These are phyloP conservation scores for Cladopsammia gracilis DNA, from an alignment of 64 coral and sea anemone genomes.

Conservation along the genomic window DNA sequence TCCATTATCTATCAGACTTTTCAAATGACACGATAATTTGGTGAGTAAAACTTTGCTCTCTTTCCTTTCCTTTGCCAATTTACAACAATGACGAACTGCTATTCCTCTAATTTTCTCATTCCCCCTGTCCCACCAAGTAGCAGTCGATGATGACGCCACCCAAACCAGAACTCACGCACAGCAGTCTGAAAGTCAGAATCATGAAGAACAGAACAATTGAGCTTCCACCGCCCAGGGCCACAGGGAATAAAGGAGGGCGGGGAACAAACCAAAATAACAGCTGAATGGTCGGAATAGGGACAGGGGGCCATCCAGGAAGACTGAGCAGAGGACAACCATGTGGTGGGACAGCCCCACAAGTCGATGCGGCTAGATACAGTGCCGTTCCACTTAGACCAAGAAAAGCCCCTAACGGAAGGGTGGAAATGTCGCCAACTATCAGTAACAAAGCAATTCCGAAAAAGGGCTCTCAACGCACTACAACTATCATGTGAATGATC, in stretches of 20 bases:
- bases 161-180: neutral
- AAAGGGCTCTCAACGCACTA: neutral
- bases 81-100: neutral
- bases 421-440: neutral
- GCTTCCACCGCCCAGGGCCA: slow-evolving; percentile 19
- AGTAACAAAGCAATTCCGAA: neutral
- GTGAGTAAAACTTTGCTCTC: too few relatives aligned
- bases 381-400: neutral
- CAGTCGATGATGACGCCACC: neutral
- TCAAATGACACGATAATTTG: neutral
- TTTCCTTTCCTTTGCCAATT: accelerated
- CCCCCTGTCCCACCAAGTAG: neutral
- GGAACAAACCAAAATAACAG: neutral
- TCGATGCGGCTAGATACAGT: neutral
- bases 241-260: neutral
- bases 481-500: neutral
- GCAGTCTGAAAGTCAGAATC: neutral
- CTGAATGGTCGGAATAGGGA: slow-evolving; percentile 44
- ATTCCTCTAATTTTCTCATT: neutral
- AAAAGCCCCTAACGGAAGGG: neutral
- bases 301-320: too few relatives aligned
- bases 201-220: neutral
- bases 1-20: neutral
- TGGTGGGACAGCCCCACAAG: neutral
- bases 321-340: neutral